Evolutionary conservation across 2,113 vertebrate genomes (phyloP).

Genomic region (Esox niger): DNA sequence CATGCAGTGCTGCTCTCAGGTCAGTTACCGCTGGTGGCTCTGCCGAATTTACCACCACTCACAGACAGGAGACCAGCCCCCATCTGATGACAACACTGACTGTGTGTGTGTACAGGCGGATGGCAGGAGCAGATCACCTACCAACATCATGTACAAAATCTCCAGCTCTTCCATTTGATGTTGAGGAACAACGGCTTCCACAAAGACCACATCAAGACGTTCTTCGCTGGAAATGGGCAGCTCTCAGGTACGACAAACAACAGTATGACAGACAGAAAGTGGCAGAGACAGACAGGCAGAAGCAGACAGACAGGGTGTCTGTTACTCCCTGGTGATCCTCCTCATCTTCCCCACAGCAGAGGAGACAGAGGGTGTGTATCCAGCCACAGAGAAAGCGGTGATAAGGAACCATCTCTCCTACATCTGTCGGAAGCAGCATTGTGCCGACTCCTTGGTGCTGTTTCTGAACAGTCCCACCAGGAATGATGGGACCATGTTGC

Average conservation of each 20-base stretch:
- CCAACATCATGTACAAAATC: slow-evolving; percentile 69
- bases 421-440: slow-evolving; percentile 77
- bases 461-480: slow-evolving; percentile 78
- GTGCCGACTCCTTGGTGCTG: slow-evolving; percentile 75
- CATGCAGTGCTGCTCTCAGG: slow-evolving; percentile 78
- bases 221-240: slow-evolving; percentile 73
- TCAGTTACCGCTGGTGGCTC: slow-evolving; percentile 41
- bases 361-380: slow-evolving; percentile 69
- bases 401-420: slow-evolving; percentile 78
- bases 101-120: slow-evolving; percentile 57
- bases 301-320: too few species aligned
- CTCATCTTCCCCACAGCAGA: slow-evolving; percentile 36
- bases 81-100: too few species aligned
- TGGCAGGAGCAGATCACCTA: slow-evolving; percentile 79
- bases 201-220: slow-evolving; percentile 78
- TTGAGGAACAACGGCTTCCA: slow-evolving; percentile 75
- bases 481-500: slow-evolving; percentile 77
- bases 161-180: slow-evolving; percentile 73
- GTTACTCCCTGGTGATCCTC: not conserved
- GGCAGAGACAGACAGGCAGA: too few species aligned
- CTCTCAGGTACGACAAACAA: slow-evolving; percentile 59
- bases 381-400: slow-evolving; percentile 73
- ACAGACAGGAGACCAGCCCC: too few species aligned
- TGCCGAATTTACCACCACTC: too few species aligned
- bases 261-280: too few species aligned